These are phyloP conservation scores for Phaedon cochleariae DNA, from an alignment of 2,888 invertebrate genomes.

Conservation along the genomic window DNA sequence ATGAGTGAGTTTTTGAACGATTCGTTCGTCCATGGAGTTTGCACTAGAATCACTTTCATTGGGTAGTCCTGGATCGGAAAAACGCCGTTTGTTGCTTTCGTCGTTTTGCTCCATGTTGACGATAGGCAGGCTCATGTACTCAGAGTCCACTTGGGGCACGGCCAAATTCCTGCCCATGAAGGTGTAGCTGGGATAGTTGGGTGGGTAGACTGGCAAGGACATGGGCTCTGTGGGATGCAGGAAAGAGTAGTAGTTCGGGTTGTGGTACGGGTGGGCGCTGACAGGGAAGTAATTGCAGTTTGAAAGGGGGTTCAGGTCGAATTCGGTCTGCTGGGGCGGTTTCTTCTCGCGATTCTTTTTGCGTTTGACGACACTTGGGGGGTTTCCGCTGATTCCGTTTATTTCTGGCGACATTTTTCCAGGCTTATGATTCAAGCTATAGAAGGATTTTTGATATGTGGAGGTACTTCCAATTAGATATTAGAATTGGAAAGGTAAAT, in stretches of 20 bases:
- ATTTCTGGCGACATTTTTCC: slow-evolving; percentile 56
- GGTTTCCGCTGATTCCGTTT: slow-evolving; percentile 56
- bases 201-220: slow-evolving; percentile 71
- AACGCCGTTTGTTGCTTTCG: slow-evolving; percentile 66
- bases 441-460: background rate
- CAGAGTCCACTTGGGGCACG: slow-evolving; percentile 45
- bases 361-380: slow-evolving; percentile 58
- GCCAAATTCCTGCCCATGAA: slow-evolving; percentile 43
- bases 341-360: slow-evolving; percentile 59
- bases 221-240: slow-evolving; percentile 67
- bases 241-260: slow-evolving; percentile 52
- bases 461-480: background rate
- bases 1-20: slow-evolving; percentile 73
- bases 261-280: slow-evolving; percentile 43
- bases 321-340: slow-evolving; percentile 36
- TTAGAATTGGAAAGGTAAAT: background rate
- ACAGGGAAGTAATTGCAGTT: slow-evolving; percentile 51
- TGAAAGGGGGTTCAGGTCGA: slow-evolving; percentile 50
- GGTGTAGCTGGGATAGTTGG: slow-evolving; percentile 60
- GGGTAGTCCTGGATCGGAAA: slow-evolving; percentile 73
- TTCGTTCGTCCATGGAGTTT: slow-evolving; percentile 68
- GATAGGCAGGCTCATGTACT: slow-evolving; percentile 76
- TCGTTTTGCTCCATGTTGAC: slow-evolving; percentile 69
- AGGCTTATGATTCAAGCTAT: background rate
- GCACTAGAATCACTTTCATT: slow-evolving; percentile 62